Evolutionary conservation across 2,888 invertebrate genomes (phyloP).

Genomic region (Prionchulus punctatus): DNA sequence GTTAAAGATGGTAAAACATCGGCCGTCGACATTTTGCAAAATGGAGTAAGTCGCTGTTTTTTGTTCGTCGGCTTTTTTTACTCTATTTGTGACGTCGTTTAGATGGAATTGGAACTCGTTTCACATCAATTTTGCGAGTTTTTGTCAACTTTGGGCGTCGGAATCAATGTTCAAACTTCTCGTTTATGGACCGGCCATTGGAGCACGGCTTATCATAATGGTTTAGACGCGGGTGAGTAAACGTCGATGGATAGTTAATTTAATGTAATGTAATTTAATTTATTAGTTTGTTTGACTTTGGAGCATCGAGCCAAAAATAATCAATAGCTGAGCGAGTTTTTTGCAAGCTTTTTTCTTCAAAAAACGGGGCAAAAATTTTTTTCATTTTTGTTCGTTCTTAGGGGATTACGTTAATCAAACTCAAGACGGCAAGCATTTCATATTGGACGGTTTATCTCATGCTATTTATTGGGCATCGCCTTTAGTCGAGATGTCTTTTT

Average conservation of each 20-base stretch:
- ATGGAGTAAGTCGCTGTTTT: slow-evolving; percentile 43
- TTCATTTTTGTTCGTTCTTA: neutral
- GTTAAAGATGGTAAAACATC: slow-evolving; percentile 65
- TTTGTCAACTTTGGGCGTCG: slow-evolving; percentile 62
- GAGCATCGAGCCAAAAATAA: no score
- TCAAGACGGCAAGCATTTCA: slow-evolving; percentile 19
- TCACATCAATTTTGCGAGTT: slow-evolving; percentile 44
- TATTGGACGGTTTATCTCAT: slow-evolving; percentile 24
- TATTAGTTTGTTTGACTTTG: no score
- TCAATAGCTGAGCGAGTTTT: neutral
- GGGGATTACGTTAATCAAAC: slow-evolving; percentile 12
- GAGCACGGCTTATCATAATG: slow-evolving; percentile 46
- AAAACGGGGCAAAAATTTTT: no score
- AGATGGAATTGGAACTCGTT: slow-evolving; percentile 37
- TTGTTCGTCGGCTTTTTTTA: neutral
- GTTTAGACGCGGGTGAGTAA: slow-evolving; percentile 4
- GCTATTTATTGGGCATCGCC: slow-evolving; percentile 22
- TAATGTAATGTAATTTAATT: no score
- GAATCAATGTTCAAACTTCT: slow-evolving; percentile 65
- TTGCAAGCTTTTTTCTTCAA: no score
- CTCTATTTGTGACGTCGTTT: slow-evolving; percentile 9
- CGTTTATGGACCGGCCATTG: slow-evolving; percentile 87
- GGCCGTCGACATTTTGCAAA: slow-evolving; percentile 60
- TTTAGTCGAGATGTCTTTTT: slow-evolving; percentile 65
- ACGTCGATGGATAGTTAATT: no score